A percentile compares a stretch with the other conserved stretches of the same genome.
Evolutionary conservation across 2,113 vertebrate species (phyloP).

Genomic region (Alethe diademata): DNA sequence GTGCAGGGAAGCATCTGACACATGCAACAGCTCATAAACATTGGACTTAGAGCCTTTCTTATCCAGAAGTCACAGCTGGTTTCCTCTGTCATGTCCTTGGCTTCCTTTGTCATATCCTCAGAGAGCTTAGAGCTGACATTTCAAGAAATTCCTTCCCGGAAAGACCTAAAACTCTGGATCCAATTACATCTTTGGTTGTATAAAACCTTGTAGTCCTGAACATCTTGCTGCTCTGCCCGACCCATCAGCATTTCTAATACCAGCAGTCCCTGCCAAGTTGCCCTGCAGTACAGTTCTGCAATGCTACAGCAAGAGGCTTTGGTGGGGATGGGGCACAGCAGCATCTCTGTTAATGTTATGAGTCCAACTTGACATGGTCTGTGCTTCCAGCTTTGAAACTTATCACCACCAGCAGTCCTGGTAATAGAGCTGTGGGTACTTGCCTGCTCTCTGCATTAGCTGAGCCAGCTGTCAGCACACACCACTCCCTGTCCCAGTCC

Average conservation of each 20-base stretch:
- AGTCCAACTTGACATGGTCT: background rate
- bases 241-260: slow-evolving; percentile 4
- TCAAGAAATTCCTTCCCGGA: slow-evolving; percentile 48
- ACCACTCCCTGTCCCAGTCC: background rate
- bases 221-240: background rate
- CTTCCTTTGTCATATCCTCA: slow-evolving; percentile 55
- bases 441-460: background rate
- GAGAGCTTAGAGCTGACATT: slow-evolving; percentile 51
- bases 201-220: slow-evolving; percentile 5
- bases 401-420: background rate
- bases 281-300: background rate
- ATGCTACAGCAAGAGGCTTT: background rate
- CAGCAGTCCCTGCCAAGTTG: background rate
- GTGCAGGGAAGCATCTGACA: slow-evolving; percentile 27
- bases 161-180: slow-evolving; percentile 50
- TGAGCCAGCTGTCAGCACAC: background rate
- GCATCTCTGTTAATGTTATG: background rate
- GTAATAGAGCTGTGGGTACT: slow-evolving; percentile 7
- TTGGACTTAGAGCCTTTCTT: slow-evolving; percentile 48
- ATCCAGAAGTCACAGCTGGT: slow-evolving; percentile 65
- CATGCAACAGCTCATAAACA: slow-evolving; percentile 49
- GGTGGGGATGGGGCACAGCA: background rate
- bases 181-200: slow-evolving; percentile 29
- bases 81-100: slow-evolving; percentile 65
- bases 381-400: background rate